A percentile compares a stretch with the other conserved stretches of the same genome.
phyloP scores from a whole-genome alignment of 2,113 vertebrate species.

The Rallus limicola region DNA sequence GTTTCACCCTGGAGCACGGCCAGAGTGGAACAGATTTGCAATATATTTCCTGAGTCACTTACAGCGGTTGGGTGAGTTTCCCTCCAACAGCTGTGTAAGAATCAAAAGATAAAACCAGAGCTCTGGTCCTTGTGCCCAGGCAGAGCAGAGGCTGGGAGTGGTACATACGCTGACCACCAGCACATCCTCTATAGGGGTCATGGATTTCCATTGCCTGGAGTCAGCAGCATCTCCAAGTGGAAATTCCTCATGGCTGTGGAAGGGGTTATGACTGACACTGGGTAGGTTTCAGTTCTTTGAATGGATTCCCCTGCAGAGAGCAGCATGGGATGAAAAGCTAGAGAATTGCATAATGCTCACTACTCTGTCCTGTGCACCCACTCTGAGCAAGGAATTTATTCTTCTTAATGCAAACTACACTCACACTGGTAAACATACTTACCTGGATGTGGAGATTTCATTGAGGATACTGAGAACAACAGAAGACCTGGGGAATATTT shows the following conservation, averaged over 20 bases:
- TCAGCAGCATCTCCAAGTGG: background rate
- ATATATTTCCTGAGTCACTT: background rate
- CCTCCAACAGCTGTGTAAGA: background rate
- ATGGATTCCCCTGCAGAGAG: background rate
- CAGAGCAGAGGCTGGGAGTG: background rate
- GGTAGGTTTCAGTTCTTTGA: background rate
- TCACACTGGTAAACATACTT: background rate
- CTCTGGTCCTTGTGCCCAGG: background rate
- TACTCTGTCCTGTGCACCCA: background rate
- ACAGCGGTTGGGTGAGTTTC: background rate
- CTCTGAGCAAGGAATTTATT: background rate
- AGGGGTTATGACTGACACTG: background rate
- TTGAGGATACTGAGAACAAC: background rate
- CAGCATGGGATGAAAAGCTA: background rate
- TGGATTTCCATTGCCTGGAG: background rate
- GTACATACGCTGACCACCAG: background rate
- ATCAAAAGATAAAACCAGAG: background rate
- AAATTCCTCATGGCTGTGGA: background rate
- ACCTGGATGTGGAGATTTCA: accelerated
- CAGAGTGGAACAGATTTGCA: constrained; percentile 29
- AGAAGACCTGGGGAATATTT: background rate
- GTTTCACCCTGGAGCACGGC: background rate
- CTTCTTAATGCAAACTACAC: background rate
- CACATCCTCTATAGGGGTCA: accelerated
- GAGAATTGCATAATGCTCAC: accelerated